These are phyloP conservation scores for Virgularia gustaviana DNA, from an alignment of 92 coral and sea anemone genomes.

Conservation along the genomic window DNA sequence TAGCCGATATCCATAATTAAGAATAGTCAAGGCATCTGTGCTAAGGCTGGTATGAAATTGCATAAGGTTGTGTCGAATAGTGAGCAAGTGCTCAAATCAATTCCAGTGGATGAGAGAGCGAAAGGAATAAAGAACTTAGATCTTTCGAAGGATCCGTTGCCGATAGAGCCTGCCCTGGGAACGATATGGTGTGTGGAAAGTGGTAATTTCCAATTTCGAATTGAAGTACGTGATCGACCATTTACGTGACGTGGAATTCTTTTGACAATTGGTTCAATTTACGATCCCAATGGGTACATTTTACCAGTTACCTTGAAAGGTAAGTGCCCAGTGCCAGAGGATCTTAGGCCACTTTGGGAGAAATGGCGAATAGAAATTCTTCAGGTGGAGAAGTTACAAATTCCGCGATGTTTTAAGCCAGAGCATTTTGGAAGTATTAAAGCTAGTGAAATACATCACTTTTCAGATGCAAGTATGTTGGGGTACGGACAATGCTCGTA, in stretches of 20 bases:
- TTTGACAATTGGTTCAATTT: slow-evolving; percentile 8
- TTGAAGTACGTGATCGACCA: slow-evolving; percentile 54
- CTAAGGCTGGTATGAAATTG: slow-evolving; percentile 32
- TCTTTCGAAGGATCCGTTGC: slow-evolving; percentile 17
- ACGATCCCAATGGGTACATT: slow-evolving; percentile 9
- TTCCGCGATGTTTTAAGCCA: slow-evolving; percentile 16
- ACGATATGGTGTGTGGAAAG: slow-evolving; percentile 34
- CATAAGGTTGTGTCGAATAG: slow-evolving; percentile 46
- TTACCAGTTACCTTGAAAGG: not conserved
- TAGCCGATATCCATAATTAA: slow-evolving; percentile 20
- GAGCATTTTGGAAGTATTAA: not conserved
- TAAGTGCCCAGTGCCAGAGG: slow-evolving; percentile 22
- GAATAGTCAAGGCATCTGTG: slow-evolving; percentile 20
- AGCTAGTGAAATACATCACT: slow-evolving; percentile 1
- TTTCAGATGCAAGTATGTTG: slow-evolving; percentile 11
- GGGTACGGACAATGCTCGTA: slow-evolving; percentile 24
- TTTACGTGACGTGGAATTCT: slow-evolving; percentile 2
- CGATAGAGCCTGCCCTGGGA: slow-evolving; percentile 40
- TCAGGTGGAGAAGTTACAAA: not conserved
- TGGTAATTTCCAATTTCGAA: slow-evolving; percentile 47
- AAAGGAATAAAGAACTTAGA: slow-evolving; percentile 2
- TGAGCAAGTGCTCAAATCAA: slow-evolving; percentile 22
- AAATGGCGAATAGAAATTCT: slow-evolving; percentile 5
- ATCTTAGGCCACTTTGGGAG: not conserved
- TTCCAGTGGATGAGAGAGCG: slow-evolving; percentile 37